These are phyloP conservation scores for Okapia johnstoni DNA, from an alignment of 2,113 vertebrate genomes.

Conservation along the genomic window DNA sequence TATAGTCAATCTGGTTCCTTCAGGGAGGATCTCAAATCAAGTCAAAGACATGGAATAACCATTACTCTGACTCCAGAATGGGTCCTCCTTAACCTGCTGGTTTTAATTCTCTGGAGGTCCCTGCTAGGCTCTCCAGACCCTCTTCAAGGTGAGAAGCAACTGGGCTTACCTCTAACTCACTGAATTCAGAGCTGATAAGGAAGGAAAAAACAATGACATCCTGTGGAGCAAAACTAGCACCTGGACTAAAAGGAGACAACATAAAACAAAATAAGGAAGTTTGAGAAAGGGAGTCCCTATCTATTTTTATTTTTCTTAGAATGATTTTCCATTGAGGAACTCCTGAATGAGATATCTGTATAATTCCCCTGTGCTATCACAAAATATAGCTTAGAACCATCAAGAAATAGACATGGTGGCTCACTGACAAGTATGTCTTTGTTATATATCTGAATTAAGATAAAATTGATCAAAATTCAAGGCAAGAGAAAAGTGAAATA, in stretches of 20 bases:
- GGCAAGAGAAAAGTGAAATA: background rate
- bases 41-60: background rate
- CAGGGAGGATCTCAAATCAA: background rate
- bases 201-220: background rate
- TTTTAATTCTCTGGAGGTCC: background rate
- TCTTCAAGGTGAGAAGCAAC: background rate
- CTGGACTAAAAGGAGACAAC: background rate
- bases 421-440: background rate
- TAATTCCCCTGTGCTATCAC: background rate
- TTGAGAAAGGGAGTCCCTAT: background rate
- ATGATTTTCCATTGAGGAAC: background rate
- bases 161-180: background rate
- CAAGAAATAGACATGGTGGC: background rate
- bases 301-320: background rate
- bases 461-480: background rate
- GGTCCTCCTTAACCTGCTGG: background rate
- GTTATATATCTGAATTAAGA: background rate
- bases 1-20: background rate
- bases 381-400: background rate
- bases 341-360: background rate
- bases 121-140: background rate
- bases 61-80: background rate
- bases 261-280: background rate
- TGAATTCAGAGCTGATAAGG: background rate
- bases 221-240: background rate